Base-by-base conservation (phyloP, 23 tunicate genomes). In the Botrylloides violaceus region DNA sequence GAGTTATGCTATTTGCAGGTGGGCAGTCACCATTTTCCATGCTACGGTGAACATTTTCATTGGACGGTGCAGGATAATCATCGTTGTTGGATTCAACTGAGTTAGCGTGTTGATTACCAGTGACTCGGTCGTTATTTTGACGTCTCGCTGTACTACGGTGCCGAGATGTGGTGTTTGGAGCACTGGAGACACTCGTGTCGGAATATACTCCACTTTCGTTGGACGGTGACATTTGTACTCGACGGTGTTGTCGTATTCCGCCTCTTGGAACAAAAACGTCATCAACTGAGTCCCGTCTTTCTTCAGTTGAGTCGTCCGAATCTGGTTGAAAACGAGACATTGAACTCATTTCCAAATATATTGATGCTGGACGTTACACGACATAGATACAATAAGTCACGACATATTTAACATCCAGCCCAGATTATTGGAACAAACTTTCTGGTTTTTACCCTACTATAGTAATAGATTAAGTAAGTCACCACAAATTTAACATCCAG, bases 171-270 rank as follows among this genome's bases (percentile, higher is more conserved):
- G 53, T 15, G 53, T 9, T 24, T 6, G 74, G 2, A 4, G 29
- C 28, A 37, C 74, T 68, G 58, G 74, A 68, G 0, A 68, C 74
- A 28, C 74, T 68, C 25, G 58, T 56, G 47, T 68, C 74, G 0
- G 74, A 68, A 43, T 68, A 68, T 4, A 68, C 37, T 1, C 74
- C 74, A 28, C 74, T 68, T 26, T 68, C 74, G 57, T 68, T 68
- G 15, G 74, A 68, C 23, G 74, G 74, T 21, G 74, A 68, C 58
- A 68, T 38, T 25, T 19, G 3, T 0, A 68, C 74, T 1, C 22
- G 49, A 23, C 74, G 56, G 2, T 68, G 74, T 6, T 39, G 49
- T 18, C 29, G 58, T 24, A 23, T 25, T 21, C 25, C 27, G 24
- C 58, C 58, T 36, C 47, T 19, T 22, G 29, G 70, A 19, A 32